A percentile compares a stretch with the other conserved stretches of the same genome.
Conservation (phyloP, 2,797 vertebrate species). For the Cetoscarus ocellatus region DNA sequence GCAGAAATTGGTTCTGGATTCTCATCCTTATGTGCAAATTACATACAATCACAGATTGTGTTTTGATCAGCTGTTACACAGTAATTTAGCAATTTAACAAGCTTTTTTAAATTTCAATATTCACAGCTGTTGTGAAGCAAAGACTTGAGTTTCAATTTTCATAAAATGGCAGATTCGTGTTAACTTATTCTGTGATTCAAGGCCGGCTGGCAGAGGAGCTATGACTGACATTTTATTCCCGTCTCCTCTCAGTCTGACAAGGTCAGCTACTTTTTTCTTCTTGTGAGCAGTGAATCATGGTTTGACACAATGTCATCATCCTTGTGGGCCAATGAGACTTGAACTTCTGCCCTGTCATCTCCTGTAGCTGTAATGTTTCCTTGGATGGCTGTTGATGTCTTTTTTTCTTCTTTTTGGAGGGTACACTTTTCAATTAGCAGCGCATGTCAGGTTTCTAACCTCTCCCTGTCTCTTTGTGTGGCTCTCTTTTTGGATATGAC, state of each 20-base stretch:
- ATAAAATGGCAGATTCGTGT: background rate
- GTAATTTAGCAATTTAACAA: background rate
- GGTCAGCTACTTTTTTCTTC: constrained; percentile 2
- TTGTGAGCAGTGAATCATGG: constrained; percentile 10
- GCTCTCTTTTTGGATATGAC: background rate
- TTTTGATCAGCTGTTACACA: background rate
- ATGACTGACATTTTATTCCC: background rate
- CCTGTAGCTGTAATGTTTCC: constrained; percentile 6
- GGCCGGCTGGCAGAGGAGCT: background rate
- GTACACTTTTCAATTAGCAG: constrained; percentile 6
- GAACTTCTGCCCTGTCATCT: constrained; percentile 1
- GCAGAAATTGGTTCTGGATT: too few species aligned
- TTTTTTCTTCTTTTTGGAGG: background rate
- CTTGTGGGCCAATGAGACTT: constrained; percentile 10
- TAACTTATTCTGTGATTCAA: background rate
- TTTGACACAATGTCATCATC: constrained; percentile 11
- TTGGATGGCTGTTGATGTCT: background rate
- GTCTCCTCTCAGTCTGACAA: constrained; percentile 5
- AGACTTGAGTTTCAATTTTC: constrained; percentile 3
- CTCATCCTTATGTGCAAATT: background rate
- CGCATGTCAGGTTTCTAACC: constrained; percentile 1
- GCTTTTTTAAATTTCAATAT: background rate
- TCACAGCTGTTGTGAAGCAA: background rate
- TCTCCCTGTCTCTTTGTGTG: background rate
- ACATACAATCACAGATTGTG: background rate